Conservation (phyloP, 2,113 vertebrate genomes). For the Saccopteryx bilineata region DNA sequence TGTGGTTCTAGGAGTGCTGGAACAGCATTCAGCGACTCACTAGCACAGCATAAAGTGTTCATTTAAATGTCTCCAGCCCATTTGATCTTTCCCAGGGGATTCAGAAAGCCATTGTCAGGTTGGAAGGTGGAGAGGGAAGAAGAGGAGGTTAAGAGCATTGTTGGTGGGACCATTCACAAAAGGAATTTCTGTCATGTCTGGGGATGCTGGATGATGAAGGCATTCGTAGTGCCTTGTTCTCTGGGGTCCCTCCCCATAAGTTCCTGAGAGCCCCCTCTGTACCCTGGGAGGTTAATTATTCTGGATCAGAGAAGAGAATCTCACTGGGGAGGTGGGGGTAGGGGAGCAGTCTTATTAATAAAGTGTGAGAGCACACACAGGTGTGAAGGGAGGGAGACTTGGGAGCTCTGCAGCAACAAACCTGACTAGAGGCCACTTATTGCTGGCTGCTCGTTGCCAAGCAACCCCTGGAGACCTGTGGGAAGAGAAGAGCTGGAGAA, state of each 20-base stretch:
- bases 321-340: background rate
- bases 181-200: slow-evolving; percentile 42
- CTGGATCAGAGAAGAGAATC: slow-evolving; percentile 64
- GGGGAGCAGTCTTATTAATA: slow-evolving; percentile 50
- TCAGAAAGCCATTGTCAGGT: slow-evolving; percentile 24
- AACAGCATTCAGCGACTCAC: background rate
- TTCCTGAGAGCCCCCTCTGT: slow-evolving; percentile 28
- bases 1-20: background rate
- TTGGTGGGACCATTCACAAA: background rate
- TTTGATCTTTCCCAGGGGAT: background rate
- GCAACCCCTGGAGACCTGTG: slow-evolving; percentile 66
- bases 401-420: slow-evolving; percentile 52
- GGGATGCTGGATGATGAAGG: background rate
- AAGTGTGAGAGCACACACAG: slow-evolving; percentile 38
- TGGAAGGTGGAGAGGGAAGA: background rate
- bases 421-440: slow-evolving; percentile 59
- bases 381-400: slow-evolving; percentile 32
- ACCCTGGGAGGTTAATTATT: slow-evolving; percentile 64
- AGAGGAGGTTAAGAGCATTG: background rate
- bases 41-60: background rate
- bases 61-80: background rate
- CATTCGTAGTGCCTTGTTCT: slow-evolving; percentile 15
- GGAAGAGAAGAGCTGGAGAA: background rate
- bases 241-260: background rate
- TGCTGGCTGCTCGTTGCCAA: slow-evolving; percentile 74